Base-by-base conservation (phyloP, 2,888 invertebrate species). In the Agriopis aurantiaria region DNA sequence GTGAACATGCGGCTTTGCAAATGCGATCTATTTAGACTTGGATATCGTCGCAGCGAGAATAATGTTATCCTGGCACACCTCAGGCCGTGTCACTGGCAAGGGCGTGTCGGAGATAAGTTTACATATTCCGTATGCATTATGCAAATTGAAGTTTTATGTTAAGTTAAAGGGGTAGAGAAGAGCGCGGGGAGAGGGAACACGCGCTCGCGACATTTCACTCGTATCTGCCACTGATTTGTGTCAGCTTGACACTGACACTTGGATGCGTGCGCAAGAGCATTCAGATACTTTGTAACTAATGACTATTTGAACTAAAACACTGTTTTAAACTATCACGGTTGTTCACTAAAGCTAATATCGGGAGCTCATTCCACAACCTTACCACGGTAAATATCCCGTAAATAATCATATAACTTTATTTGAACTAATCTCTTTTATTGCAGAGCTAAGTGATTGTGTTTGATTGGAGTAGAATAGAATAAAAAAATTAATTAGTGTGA, bases 121-220 rank as follows among this genome's bases (percentile, higher is more conserved):
- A 93, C 91, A 92, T 93, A 93, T 92, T 92, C 91, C 84, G 89
- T 90, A 93, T 94, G 92, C 91, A 94, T 93, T 93, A 93, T 94
- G 93, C 92, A 91, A 91, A 94, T 92, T 88, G 90, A 88, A 90
- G 89, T 92, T 93, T 93, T 94, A 93, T 93, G 92, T 92, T 89
- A 93, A 92, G 89, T 86, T 79, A 80, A 78, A 73, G 79, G 79
- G 80, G 75, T 79, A 78, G 69, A 71, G 23, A 56, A 65, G 68
- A 56, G 51, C 6, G 71, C 68, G 76, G 76, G 69, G 79, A 77
- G 78, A 72, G 69, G 76, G 77, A 66, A 78, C 81, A 80, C 75
- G 78, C 78, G 78, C 77, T 79, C 75, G 81, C 82, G 80, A 86
- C 85, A 83, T 83, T 86, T 85, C 81, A 82, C 84, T 85, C 78